Conservation (phyloP, 2,797 vertebrate genomes). For the Acanthornis magna region DNA sequence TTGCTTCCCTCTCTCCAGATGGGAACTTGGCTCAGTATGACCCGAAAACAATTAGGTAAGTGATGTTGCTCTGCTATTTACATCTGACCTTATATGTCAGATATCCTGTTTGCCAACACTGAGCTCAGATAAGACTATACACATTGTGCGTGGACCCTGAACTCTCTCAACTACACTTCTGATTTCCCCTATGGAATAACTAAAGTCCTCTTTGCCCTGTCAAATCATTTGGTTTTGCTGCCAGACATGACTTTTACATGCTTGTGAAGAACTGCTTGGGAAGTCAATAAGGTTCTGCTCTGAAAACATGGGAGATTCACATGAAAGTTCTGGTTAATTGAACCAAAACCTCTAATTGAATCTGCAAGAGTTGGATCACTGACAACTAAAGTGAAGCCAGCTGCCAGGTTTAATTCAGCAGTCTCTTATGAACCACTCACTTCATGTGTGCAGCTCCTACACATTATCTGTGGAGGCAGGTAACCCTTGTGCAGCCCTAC, state of each 20-base stretch:
- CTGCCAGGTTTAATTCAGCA: slow-evolving; percentile 34
- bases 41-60: slow-evolving; percentile 40
- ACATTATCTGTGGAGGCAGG: not conserved
- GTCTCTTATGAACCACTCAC: not conserved
- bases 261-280: not conserved
- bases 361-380: slow-evolving; percentile 20
- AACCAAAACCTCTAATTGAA: slow-evolving; percentile 42
- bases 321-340: slow-evolving; percentile 31
- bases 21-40: slow-evolving; percentile 35
- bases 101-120: not conserved
- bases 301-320: not conserved
- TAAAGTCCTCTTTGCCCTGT: not conserved
- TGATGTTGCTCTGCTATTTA: slow-evolving; percentile 27
- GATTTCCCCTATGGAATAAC: not conserved
- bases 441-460: not conserved
- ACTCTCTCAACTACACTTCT: not conserved
- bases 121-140: not conserved
- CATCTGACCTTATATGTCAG: slow-evolving; percentile 34
- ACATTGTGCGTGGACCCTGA: not conserved
- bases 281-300: not conserved
- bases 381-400: not conserved
- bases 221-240: slow-evolving; percentile 14
- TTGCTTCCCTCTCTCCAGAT: slow-evolving; percentile 25
- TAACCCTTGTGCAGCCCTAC: not conserved
- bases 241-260: not conserved